Conservation (phyloP, 2,113 vertebrate genomes). For the Trichomycterus rosablanca region DNA sequence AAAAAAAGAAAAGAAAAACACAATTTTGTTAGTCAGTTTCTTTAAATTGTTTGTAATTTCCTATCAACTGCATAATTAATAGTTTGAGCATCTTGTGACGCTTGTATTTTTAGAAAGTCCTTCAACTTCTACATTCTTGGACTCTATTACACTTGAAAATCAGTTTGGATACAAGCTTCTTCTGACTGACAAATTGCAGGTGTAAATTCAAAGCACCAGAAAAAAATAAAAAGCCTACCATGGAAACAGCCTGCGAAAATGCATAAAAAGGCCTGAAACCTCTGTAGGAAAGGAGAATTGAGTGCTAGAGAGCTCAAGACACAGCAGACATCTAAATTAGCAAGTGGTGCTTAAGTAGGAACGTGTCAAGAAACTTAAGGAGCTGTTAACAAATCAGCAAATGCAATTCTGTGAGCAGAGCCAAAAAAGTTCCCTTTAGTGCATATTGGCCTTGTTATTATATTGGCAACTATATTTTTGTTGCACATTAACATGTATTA, state of each 20-base stretch:
- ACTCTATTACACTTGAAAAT: background rate
- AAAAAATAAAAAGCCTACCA: background rate
- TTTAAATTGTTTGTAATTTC: too few species aligned
- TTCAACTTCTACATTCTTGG: background rate
- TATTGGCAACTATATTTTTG: too few species aligned
- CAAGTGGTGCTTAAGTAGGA: background rate
- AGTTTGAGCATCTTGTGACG: too few species aligned
- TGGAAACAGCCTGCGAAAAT: background rate
- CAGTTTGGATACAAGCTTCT: background rate
- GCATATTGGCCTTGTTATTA: too few species aligned
- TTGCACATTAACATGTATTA: too few species aligned
- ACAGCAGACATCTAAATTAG: background rate
- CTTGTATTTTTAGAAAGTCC: too few species aligned
- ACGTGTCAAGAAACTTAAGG: constrained; percentile 15
- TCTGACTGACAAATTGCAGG: background rate
- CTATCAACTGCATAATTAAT: too few species aligned
- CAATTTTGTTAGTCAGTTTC: too few species aligned
- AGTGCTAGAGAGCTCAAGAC: too few species aligned
- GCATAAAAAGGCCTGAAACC: background rate
- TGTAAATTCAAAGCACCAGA: background rate
- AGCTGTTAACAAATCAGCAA: background rate
- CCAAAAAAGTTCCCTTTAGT: too few species aligned
- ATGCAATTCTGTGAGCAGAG: background rate
- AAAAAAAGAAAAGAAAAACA: too few species aligned
- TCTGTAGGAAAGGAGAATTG: background rate